Percentiles rank a stretch among this genome's conserved stretches.
These are phyloP conservation scores for Pipistrellus kuhlii DNA, from an alignment of 2,797 vertebrate genomes.

Conservation along the genomic window DNA sequence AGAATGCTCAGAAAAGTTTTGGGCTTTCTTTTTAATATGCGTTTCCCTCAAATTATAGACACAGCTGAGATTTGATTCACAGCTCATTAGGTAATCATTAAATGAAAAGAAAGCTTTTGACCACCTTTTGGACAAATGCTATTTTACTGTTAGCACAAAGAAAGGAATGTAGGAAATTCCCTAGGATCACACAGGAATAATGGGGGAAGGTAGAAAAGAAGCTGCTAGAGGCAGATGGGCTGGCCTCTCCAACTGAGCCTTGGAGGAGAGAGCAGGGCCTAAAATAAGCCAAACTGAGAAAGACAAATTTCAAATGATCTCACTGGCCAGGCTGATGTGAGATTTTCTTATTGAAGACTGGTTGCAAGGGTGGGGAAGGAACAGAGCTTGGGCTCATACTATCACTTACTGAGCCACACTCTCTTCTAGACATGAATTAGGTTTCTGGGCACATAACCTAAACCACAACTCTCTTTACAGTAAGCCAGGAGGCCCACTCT, in stretches of 20 bases:
- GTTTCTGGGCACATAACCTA: neutral
- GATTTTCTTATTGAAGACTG: neutral
- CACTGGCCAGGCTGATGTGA: neutral
- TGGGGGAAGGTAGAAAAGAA: neutral
- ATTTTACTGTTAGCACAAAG: constrained; percentile 45
- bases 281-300: neutral
- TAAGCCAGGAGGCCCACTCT: neutral
- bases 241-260: neutral
- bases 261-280: neutral
- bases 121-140: constrained; percentile 42
- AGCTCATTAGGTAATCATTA: neutral
- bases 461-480: constrained; percentile 22
- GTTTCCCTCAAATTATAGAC: neutral
- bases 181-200: constrained; percentile 9
- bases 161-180: neutral
- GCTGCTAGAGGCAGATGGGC: neutral
- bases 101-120: constrained; percentile 29
- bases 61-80: constrained; percentile 26
- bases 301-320: neutral
- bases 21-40: constrained; percentile 44
- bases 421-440: neutral
- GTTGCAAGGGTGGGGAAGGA: neutral
- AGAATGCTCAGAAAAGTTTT: constrained; percentile 43
- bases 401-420: neutral
- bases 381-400: neutral